A percentile compares a stretch with the other conserved stretches of the same genome.
Evolutionary conservation across 2,113 vertebrate genomes (phyloP).

Genomic region (Aix galericulata): DNA sequence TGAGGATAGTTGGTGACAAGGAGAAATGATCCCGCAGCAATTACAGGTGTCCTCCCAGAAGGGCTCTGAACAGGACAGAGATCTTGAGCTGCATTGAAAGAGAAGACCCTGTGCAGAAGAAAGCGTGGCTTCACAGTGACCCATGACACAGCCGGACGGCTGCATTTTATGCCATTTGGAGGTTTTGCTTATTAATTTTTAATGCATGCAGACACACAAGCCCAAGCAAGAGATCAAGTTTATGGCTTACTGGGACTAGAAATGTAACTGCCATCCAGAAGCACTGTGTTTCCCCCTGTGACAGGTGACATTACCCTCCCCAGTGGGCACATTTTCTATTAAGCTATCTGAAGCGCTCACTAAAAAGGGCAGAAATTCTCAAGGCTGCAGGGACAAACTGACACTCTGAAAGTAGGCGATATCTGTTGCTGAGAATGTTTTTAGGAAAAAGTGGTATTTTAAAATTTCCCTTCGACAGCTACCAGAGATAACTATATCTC

Average conservation of each 20-base stretch:
- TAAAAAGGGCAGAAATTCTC: not conserved
- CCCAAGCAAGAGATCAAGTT: not conserved
- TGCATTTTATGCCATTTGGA: not conserved
- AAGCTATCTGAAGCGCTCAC: not conserved
- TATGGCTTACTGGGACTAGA: not conserved
- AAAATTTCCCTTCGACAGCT: not conserved
- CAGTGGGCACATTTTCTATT: not conserved
- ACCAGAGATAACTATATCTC: not conserved
- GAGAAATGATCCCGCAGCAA: conserved; percentile 14
- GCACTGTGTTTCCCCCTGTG: not conserved
- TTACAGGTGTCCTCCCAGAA: not conserved
- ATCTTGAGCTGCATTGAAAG: not conserved
- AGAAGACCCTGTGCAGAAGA: not conserved
- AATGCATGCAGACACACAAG: not conserved
- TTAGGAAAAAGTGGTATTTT: not conserved
- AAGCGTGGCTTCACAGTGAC: not conserved
- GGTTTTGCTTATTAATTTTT: not conserved
- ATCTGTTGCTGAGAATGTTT: not conserved
- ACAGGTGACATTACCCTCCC: not conserved
- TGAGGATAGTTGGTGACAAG: not conserved
- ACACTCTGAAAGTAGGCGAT: not conserved
- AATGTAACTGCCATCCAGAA: not conserved
- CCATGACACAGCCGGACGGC: not conserved
- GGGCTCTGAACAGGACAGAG: not conserved
- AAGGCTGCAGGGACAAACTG: not conserved